A percentile compares a stretch with the other conserved stretches of the same genome.
phyloP scores from a whole-genome alignment of 2,888 invertebrate genomes.

The Gisinianus flammeolus region DNA sequence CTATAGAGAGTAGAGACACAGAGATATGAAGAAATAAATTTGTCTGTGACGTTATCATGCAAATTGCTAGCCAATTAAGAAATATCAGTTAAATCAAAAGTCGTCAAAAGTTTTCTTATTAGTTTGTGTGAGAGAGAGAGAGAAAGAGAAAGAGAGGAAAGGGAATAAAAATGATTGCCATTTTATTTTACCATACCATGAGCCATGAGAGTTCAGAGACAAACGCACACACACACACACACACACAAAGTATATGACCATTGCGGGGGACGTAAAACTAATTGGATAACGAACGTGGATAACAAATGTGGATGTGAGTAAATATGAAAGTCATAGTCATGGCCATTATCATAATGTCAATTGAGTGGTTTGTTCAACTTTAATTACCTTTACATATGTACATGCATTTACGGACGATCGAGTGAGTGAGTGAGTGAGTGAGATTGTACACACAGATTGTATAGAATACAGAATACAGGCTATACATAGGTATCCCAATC shows the following conservation, averaged over 20 bases:
- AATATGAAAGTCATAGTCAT: constrained; percentile 10
- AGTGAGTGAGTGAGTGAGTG: not conserved
- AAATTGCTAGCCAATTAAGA: constrained; percentile 12
- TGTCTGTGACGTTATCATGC: not conserved
- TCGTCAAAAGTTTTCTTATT: not conserved
- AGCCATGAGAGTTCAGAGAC: no score
- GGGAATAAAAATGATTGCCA: not conserved
- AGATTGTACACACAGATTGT: not conserved
- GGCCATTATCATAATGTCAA: not conserved
- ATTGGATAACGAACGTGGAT: not conserved
- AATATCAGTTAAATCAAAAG: constrained; percentile 5
- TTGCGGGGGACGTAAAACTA: not conserved
- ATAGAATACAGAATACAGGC: not conserved
- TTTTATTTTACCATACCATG: not conserved
- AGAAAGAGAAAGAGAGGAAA: not conserved
- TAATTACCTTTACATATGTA: not conserved
- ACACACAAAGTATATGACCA: no score
- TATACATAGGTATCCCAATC: not conserved
- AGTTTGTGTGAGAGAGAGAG: not conserved
- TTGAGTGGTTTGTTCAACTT: constrained; percentile 15
- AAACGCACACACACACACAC: no score
- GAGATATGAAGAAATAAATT: no score
- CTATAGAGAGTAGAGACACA: no score
- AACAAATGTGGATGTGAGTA: not conserved
- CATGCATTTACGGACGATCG: no score